A percentile compares a stretch with the other conserved stretches of the same genome.
phyloP scores from a whole-genome alignment of 2,888 invertebrate species.

The Andrena bicolor region DNA sequence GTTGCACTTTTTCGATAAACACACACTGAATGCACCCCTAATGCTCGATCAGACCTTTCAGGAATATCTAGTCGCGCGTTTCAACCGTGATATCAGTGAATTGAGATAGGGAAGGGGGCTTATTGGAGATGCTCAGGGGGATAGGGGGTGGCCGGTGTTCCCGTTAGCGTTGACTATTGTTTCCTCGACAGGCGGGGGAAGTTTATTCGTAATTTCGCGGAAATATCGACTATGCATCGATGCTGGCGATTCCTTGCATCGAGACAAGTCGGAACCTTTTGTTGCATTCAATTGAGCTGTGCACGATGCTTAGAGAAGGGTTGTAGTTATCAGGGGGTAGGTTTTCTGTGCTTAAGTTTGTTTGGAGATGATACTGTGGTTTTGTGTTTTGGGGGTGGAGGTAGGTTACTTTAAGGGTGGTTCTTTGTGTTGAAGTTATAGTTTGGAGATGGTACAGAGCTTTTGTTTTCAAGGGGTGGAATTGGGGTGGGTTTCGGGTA shows the following conservation, averaged over 20 bases:
- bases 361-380: too few relatives aligned
- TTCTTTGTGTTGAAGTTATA: too few relatives aligned
- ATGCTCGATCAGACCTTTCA: neutral
- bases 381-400: too few relatives aligned
- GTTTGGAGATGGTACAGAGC: too few relatives aligned
- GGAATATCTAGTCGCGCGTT: neutral
- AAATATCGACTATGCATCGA: conserved; percentile 27
- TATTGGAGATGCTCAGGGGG: conserved; percentile 39
- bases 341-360: too few relatives aligned
- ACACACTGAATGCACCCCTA: neutral
- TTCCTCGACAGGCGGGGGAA: conserved; percentile 3
- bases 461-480: too few relatives aligned
- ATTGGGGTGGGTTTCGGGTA: too few relatives aligned
- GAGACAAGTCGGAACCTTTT: neutral
- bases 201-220: conserved; percentile 20
- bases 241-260: neutral
- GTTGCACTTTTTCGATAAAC: conserved; percentile 5
- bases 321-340: too few relatives aligned
- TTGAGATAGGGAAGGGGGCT: conserved; percentile 7
- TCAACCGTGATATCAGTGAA: conserved; percentile 4
- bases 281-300: conserved; percentile 10
- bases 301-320: neutral
- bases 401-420: too few relatives aligned
- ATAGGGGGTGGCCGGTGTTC: conserved; percentile 7
- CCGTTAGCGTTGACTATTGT: conserved; percentile 25